A percentile compares a stretch with the other conserved stretches of the same genome.
Evolutionary conservation across 1,140 invertebrate species (phyloP).

Genomic region (Propsilocerus akamusi): DNA sequence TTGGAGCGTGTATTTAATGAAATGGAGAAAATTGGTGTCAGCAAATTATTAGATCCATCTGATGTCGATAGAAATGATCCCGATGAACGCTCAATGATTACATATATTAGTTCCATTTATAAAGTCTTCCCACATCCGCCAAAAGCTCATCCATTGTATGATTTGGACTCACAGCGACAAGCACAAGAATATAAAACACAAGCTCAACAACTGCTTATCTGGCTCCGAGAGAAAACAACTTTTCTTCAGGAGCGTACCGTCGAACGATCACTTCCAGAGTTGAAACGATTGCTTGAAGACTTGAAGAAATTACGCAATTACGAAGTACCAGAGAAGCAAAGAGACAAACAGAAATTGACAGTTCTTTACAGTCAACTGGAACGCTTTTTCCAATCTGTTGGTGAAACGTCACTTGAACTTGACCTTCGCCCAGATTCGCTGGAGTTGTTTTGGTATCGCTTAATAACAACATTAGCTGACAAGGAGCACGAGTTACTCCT

Average conservation of each 20-base stretch:
- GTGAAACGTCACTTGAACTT: slow-evolving; percentile 64
- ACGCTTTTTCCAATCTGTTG: slow-evolving; percentile 61
- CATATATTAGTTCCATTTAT: slow-evolving; percentile 93
- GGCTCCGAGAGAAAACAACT: slow-evolving; percentile 68
- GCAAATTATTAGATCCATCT: slow-evolving; percentile 89
- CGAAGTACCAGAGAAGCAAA: slow-evolving; percentile 68
- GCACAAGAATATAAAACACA: slow-evolving; percentile 71
- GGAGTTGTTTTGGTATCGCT: slow-evolving; percentile 67
- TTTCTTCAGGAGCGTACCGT: slow-evolving; percentile 72
- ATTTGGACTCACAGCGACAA: slow-evolving; percentile 66
- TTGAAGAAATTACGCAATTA: slow-evolving; percentile 73
- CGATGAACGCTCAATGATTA: slow-evolving; percentile 95
- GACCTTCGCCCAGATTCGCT: slow-evolving; percentile 70
- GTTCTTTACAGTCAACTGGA: slow-evolving; percentile 71
- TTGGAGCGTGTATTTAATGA: slow-evolving; percentile 84
- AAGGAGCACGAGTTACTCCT: slow-evolving; percentile 66
- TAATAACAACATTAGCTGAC: slow-evolving; percentile 69
- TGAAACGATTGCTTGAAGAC: slow-evolving; percentile 74
- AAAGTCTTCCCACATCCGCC: slow-evolving; percentile 85
- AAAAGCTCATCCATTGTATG: slow-evolving; percentile 69
- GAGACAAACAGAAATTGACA: slow-evolving; percentile 65
- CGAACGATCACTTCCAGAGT: slow-evolving; percentile 72
- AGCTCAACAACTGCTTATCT: slow-evolving; percentile 54
- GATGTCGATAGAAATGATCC: slow-evolving; percentile 93
- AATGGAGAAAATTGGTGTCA: slow-evolving; percentile 87